phyloP scores from a whole-genome alignment of 2,113 vertebrate genomes.

The Corythoichthys haematopterus region DNA sequence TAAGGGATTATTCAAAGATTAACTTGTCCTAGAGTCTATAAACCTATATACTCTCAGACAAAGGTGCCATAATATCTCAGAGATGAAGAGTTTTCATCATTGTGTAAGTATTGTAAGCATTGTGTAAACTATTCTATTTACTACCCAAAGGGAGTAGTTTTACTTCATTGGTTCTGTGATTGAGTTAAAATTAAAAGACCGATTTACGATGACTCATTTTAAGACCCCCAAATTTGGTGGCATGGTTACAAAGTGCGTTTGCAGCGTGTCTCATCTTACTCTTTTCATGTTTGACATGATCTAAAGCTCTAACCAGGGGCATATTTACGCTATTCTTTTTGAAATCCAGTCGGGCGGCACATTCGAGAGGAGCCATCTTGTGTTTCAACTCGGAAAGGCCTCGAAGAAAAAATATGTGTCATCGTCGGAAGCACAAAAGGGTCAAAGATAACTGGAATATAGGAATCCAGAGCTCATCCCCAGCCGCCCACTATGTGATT shows the following conservation, averaged over 20 bases:
- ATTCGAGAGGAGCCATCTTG: conserved; percentile 58
- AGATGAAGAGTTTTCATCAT: no score
- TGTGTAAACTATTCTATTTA: no score
- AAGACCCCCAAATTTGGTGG: not conserved
- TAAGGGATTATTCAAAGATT: not conserved
- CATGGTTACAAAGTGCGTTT: conserved; percentile 61
- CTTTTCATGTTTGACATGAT: conserved; percentile 63
- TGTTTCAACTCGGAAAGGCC: conserved; percentile 51
- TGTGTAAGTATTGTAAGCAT: no score
- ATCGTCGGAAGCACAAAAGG: conserved; percentile 49
- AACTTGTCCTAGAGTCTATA: not conserved
- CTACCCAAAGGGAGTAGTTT: no score
- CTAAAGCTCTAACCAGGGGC: conserved; percentile 50
- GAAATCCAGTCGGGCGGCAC: conserved; percentile 68
- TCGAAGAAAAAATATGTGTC: conserved; percentile 49
- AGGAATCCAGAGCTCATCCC: conserved; percentile 40
- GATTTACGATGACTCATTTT: not conserved
- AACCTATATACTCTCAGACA: no score
- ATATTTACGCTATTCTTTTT: conserved; percentile 63
- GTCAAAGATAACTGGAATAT: conserved; percentile 34
- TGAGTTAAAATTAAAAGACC: not conserved
- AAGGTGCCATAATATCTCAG: no score
- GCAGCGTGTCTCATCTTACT: conserved; percentile 51
- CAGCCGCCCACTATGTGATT: conserved; percentile 33
- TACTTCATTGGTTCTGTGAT: no score